Conservation (phyloP, 2,797 vertebrate genomes). For the Morus bassanus region DNA sequence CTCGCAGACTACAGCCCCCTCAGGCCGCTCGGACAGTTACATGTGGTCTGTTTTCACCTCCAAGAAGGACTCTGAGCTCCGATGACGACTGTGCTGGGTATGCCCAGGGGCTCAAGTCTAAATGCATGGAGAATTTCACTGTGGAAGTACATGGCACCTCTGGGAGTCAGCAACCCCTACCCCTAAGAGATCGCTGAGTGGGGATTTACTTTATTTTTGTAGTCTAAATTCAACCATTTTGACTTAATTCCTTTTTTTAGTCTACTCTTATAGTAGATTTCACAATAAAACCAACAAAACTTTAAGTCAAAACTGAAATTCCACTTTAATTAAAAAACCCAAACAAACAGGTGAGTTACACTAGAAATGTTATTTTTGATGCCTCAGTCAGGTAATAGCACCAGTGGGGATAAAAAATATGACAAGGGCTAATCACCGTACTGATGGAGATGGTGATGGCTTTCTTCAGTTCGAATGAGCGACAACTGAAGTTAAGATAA, state of each 20-base stretch:
- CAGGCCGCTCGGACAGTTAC: background rate
- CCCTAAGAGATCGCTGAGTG: background rate
- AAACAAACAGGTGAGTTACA: background rate
- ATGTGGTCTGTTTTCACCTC: no score
- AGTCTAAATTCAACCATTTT: background rate
- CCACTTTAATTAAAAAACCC: background rate
- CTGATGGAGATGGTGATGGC: background rate
- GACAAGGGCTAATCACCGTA: fast-evolving
- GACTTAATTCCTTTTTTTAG: background rate
- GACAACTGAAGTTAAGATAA: background rate
- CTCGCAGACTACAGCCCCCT: background rate
- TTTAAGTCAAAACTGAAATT: background rate
- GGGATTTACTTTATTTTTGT: background rate
- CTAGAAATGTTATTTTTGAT: background rate
- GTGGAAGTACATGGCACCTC: background rate
- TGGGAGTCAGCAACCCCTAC: background rate
- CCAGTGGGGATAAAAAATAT: background rate
- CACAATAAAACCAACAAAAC: background rate
- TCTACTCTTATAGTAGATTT: background rate
- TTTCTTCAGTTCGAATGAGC: fast-evolving
- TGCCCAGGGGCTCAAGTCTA: background rate
- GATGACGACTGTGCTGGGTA: background rate
- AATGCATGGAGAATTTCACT: background rate
- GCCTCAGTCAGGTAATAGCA: background rate
- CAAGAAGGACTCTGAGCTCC: background rate